Evolutionary conservation across 2,113 vertebrate species (phyloP).

Genomic region (Chauna torquata): DNA sequence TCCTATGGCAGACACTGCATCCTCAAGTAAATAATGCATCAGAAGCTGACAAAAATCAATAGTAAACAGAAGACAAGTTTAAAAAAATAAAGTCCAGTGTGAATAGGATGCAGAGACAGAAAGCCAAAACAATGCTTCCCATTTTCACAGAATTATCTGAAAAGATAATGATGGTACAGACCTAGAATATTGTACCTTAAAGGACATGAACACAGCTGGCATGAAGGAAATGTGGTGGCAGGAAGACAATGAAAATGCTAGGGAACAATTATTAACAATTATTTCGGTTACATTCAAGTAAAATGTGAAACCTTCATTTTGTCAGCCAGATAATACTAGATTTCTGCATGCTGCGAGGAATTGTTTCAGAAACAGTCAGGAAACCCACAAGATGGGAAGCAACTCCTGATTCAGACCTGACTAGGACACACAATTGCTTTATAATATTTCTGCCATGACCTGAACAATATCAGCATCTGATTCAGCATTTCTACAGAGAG

Average conservation of each 20-base stretch:
- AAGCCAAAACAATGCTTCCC: not conserved
- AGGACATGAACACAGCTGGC: not conserved
- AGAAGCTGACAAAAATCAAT: not conserved
- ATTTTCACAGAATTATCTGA: not conserved
- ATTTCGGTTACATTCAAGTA: not conserved
- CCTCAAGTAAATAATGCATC: not conserved
- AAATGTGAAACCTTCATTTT: not conserved
- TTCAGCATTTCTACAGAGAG: not conserved
- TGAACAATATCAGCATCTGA: not conserved
- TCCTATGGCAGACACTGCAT: not conserved
- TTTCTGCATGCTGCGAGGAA: not conserved
- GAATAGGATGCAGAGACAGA: not conserved
- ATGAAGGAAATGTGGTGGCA: not conserved
- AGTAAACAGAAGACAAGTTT: not conserved
- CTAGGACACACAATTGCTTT: not conserved
- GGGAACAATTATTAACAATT: not conserved
- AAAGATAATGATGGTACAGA: not conserved
- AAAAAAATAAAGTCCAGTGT: not conserved
- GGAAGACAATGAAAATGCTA: not conserved
- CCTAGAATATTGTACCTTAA: not conserved
- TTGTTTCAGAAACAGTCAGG: not conserved
- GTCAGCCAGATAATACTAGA: not conserved
- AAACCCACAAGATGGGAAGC: not conserved
- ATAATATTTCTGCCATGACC: not conserved
- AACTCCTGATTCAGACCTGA: not conserved